A percentile compares a stretch with the other conserved stretches of the same genome.
phyloP scores from a whole-genome alignment of 2,888 invertebrate species.

The Clostera curtula region DNA sequence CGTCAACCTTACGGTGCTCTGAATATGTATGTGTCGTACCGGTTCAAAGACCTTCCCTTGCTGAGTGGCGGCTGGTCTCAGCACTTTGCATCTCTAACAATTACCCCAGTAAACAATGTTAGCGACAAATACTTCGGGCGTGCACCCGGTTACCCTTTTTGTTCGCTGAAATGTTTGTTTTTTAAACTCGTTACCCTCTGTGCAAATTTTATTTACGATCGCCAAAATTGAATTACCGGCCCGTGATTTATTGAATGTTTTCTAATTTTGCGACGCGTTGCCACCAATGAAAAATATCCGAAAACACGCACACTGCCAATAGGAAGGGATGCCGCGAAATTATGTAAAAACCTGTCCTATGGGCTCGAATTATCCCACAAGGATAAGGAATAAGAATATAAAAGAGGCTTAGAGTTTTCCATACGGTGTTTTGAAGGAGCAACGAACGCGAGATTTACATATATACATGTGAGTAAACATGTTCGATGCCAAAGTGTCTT shows the following conservation, averaged over 20 bases:
- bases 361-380: constrained; percentile 68
- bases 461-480: constrained; percentile 57
- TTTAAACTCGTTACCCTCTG: constrained; percentile 59
- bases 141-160: constrained; percentile 51
- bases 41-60: constrained; percentile 46
- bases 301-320: constrained; percentile 39
- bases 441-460: constrained; percentile 65
- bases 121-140: constrained; percentile 53
- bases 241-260: constrained; percentile 62
- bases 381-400: constrained; percentile 71
- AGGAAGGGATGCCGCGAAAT: constrained; percentile 61
- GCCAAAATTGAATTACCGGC: constrained; percentile 47
- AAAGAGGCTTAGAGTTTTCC: constrained; percentile 69
- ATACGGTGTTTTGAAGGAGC: constrained; percentile 61
- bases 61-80: constrained; percentile 41
- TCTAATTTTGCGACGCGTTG: constrained; percentile 47
- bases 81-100: constrained; percentile 65
- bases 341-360: constrained; percentile 72
- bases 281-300: constrained; percentile 38
- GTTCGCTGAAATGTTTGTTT: constrained; percentile 62
- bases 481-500: constrained; percentile 52
- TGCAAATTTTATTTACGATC: constrained; percentile 60
- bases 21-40: constrained; percentile 14
- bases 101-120: constrained; percentile 54
- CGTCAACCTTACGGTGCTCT: constrained; percentile 3